phyloP scores from a whole-genome alignment of 1,140 invertebrate genomes.

The Coenobita brevimanus region DNA sequence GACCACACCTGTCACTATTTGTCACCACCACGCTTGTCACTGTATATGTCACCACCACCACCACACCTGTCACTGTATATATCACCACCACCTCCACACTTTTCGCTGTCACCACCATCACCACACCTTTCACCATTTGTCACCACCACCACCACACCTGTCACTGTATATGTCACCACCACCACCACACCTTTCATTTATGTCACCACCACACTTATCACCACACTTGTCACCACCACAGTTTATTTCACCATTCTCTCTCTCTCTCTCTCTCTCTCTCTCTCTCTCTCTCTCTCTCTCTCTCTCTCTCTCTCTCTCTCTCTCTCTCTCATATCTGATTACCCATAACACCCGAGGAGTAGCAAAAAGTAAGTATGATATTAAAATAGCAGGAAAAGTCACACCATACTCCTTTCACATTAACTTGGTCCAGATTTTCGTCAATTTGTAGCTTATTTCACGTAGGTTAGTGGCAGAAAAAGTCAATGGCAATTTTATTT shows the following conservation, averaged over 20 bases:
- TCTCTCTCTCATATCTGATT: background rate
- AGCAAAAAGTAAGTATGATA: too few species aligned
- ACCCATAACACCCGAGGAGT: background rate
- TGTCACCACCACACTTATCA: background rate
- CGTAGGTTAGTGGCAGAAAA: too few species aligned
- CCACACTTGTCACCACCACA: background rate
- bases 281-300: background rate
- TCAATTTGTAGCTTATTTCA: too few species aligned
- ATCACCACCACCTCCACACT: background rate
- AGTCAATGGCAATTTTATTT: too few species aligned
- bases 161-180: background rate
- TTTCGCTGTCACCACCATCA: background rate
- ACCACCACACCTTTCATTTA: background rate
- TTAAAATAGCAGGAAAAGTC: too few species aligned
- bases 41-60: background rate
- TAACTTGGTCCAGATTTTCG: too few species aligned
- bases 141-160: background rate
- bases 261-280: background rate
- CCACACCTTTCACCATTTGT: background rate
- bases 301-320: slow-evolving; percentile 1
- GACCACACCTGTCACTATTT: background rate
- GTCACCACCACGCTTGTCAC: background rate
- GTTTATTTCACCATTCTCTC: background rate
- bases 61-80: background rate
- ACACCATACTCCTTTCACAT: too few species aligned